These are phyloP conservation scores for Anoplopoma fimbria DNA, from an alignment of 2,113 vertebrate species.

Conservation along the genomic window DNA sequence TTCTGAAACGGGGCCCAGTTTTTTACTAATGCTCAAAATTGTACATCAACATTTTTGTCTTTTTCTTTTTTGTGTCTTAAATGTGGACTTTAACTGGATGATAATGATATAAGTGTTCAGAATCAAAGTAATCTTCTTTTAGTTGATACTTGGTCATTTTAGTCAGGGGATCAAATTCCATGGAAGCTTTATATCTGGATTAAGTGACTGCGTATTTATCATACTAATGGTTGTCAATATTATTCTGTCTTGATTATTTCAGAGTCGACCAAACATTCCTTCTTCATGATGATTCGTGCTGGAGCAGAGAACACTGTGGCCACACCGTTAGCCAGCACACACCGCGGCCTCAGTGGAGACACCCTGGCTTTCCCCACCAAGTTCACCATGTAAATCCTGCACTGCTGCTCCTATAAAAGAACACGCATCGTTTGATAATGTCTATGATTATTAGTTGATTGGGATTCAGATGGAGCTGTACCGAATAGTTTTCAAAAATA, in stretches of 20 bases:
- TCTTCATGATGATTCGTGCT: slow-evolving; percentile 91
- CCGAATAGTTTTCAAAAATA: too few relatives aligned
- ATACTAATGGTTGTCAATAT: background rate
- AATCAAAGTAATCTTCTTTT: background rate
- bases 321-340: slow-evolving; percentile 89
- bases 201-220: background rate
- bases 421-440: background rate
- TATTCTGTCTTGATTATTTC: slow-evolving; percentile 17
- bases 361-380: slow-evolving; percentile 91
- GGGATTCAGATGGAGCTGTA: too few relatives aligned
- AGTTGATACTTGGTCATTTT: too few relatives aligned
- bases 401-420: background rate
- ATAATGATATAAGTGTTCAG: background rate
- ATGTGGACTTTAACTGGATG: background rate
- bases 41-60: background rate
- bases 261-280: slow-evolving; percentile 93
- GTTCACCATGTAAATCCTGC: slow-evolving; percentile 89
- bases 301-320: slow-evolving; percentile 92
- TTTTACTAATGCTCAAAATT: background rate
- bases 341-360: slow-evolving; percentile 90
- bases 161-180: too few relatives aligned
- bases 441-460: background rate
- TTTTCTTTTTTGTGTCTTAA: background rate
- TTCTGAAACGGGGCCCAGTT: background rate
- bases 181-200: background rate